phyloP scores from a whole-genome alignment of 1,140 invertebrate genomes.

The Leptinotarsa lineolata region DNA sequence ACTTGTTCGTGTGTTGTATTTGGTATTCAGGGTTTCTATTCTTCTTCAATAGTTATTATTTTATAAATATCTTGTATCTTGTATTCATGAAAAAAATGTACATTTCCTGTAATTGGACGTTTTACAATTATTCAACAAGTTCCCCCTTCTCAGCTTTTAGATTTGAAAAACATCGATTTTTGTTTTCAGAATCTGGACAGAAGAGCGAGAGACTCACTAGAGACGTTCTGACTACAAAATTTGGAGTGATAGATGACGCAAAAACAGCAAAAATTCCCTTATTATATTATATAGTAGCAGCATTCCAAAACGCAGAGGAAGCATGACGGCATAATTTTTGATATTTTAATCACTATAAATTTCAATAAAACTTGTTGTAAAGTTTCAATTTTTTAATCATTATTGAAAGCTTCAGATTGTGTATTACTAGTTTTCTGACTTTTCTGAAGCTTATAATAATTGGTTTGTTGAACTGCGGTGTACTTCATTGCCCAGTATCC shows the following conservation, averaged over 20 bases:
- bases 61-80: too few relatives aligned
- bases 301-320: constrained; percentile 32
- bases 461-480: constrained; percentile 61
- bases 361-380: background rate
- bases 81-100: too few relatives aligned
- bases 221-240: constrained; percentile 50
- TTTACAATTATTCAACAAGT: too few relatives aligned
- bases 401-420: background rate
- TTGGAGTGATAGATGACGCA: constrained; percentile 51
- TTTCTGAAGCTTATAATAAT: constrained; percentile 47
- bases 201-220: constrained; percentile 41
- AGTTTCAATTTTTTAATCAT: background rate
- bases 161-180: too few relatives aligned
- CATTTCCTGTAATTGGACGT: too few relatives aligned
- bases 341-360: background rate
- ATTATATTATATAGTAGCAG: constrained; percentile 49
- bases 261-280: constrained; percentile 52
- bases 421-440: constrained; percentile 17
- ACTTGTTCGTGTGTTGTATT: too few relatives aligned
- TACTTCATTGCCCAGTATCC: constrained; percentile 68
- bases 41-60: too few relatives aligned
- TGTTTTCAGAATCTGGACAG: constrained; percentile 49
- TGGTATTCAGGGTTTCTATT: too few relatives aligned
- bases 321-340: background rate
- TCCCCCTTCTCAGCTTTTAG: too few relatives aligned